phyloP scores from a whole-genome alignment of 1,140 invertebrate genomes.

The Aphelinus certus region DNA sequence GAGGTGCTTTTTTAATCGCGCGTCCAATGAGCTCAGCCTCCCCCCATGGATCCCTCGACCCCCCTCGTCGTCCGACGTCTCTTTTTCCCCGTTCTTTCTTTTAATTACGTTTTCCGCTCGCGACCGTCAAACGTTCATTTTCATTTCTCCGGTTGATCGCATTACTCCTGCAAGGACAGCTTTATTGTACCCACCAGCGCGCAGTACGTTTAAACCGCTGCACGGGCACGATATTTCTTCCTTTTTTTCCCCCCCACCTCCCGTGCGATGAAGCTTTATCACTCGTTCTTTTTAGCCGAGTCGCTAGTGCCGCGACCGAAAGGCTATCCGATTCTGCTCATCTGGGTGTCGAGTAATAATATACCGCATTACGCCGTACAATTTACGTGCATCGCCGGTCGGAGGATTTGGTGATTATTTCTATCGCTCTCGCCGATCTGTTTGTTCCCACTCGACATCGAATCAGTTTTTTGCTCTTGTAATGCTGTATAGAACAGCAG shows the following conservation, averaged over 20 bases:
- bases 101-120: conserved; percentile 15
- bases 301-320: too few relatives aligned
- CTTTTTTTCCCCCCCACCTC: neutral
- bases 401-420: too few relatives aligned
- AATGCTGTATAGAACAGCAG: too few relatives aligned
- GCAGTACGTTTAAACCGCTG: too few relatives aligned
- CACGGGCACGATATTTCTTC: neutral
- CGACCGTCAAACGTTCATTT: conserved; percentile 19
- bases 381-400: too few relatives aligned
- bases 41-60: neutral
- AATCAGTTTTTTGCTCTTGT: too few relatives aligned
- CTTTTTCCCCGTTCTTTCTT: neutral
- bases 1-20: conserved; percentile 20
- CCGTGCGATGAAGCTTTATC: neutral
- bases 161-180: conserved; percentile 6
- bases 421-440: too few relatives aligned
- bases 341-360: too few relatives aligned
- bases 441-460: too few relatives aligned
- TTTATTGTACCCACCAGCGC: neutral
- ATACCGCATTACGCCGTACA: too few relatives aligned
- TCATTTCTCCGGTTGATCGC: conserved; percentile 26
- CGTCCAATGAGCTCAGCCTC: neutral
- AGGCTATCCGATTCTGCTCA: too few relatives aligned
- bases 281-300: neutral
- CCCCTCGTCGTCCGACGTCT: neutral